Base-by-base conservation (phyloP, 2,797 vertebrate genomes). In the Chaetophractus vellerosus region DNA sequence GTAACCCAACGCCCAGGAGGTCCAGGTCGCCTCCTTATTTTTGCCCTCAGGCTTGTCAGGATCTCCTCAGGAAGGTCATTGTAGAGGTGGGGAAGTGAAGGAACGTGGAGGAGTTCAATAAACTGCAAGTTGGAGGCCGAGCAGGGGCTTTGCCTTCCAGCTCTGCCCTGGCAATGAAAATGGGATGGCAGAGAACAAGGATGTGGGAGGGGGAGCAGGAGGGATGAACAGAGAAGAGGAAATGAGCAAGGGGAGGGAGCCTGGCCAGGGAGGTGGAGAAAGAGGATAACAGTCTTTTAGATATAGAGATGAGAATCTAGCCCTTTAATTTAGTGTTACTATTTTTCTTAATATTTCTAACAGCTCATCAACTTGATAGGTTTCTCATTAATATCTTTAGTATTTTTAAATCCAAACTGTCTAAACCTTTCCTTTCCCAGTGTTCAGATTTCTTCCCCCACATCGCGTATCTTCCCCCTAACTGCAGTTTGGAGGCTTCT, bases 61-160 rank as follows among this genome's bases (percentile, higher is more conserved):
- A 68, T 31, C 36, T 55, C 33, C 28, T 14, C 0, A 18, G 12
- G 52, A 45, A 36, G 26, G 21, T 33, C 28, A 8, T 36, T 26
- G 9, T 33, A 9, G 52, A 5, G 23, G 9, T 1, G n/a, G 8
- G 66, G 10, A 71, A 61, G 41, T 2, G 19, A 21, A 38, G 78
- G 66, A 1, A 0, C 18, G 9, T 18, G 2, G 3, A 23, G 5
- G n/a, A 19, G 19, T 63, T 26, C 6, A 3, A 15, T 45, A 19
- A 8, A 6, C 15, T 21, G 24, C 3, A n/a, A 7, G n/a, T 16
- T 6, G 10, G 9, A 26, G 68, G 89, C 57, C 9, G 24, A 52
- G 41, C 19, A 24, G 52, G 76, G 2, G 2, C 33, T 38, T 31
- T 31, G 50, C 19, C 4, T 19, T 3, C 4, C 1, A 14, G 57